Evolutionary conservation across 2,888 invertebrate species (phyloP), one percentile per base, ranked within the genome.

Genomic region (Caenorhabditis sp.): DNA sequence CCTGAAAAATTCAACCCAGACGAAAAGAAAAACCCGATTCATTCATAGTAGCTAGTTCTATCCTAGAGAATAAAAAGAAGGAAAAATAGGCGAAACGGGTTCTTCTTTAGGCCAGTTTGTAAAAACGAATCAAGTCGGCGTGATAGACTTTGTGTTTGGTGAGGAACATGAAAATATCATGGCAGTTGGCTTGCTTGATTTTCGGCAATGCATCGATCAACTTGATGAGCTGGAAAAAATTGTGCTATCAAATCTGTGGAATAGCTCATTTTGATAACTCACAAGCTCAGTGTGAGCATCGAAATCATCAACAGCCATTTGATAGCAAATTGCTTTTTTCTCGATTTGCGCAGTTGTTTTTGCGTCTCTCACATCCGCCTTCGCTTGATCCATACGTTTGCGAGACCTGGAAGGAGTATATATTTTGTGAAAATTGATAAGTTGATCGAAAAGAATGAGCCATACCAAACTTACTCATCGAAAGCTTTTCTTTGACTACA

Each of bases 301-400:
- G 54, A 83, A 83, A 38, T 72, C 70, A 49, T 72, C 75, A n/a
- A 82, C 82, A 20, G 80, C 76, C 64, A 79, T 60, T 58, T 82
- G 78, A 69, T 83, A 82, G 63, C 70, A 59, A 43, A 78, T 66
- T 20, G 79, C 83, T 36, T 76, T 76, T 54, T 83, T 82, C 70
- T 83, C 82, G 63, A 83, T 77, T 56, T 83, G 77, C 50, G 67
- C 77, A 58, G 81, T 82, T 43, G 78, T 82, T 66, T 82, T 81
- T 12, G 82, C 74, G 50, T 72, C 70, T 26, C 77, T 76, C 23
- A 83, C 78, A 25, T 81, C 81, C 59, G 77, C 68, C 43, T 78
- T 79, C 25, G 58, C 58, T 20, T 58, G 58, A 38, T 58, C 58
- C 58, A 58, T 58, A 5, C 38, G 31, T 36, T 23, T n/a, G n/a